Evolutionary conservation across 2,888 invertebrate species (phyloP).

Genomic region (Troides aeacus): DNA sequence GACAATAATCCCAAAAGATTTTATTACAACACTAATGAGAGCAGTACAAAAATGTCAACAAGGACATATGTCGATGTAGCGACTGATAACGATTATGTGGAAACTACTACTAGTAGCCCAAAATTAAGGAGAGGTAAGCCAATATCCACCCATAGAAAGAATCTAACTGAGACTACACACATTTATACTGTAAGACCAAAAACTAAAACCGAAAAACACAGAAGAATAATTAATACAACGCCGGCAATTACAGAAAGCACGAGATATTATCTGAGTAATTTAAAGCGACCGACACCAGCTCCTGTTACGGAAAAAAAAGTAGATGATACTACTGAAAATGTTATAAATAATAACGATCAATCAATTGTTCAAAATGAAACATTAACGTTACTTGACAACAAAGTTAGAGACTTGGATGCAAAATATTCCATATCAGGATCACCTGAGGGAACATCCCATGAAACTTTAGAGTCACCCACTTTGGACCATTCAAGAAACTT

Average conservation of each 20-base stretch:
- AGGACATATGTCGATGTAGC: conserved; percentile 37
- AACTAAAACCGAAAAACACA: conserved; percentile 36
- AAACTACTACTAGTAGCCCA: conserved; percentile 42
- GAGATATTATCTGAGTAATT: conserved; percentile 61
- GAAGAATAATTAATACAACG: conserved; percentile 39
- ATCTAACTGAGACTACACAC: not conserved
- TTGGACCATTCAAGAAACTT: conserved; percentile 40
- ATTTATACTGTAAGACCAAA: conserved; percentile 4
- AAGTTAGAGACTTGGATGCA: conserved; percentile 45
- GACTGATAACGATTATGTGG: conserved; percentile 34
- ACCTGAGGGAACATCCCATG: conserved; percentile 50
- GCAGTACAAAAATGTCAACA: conserved; percentile 42
- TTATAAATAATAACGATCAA: conserved; percentile 10
- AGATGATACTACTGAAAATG: conserved; percentile 50
- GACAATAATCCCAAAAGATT: conserved; percentile 46
- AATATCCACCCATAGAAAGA: not conserved
- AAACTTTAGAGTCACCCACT: conserved; percentile 70
- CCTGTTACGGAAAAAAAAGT: conserved; percentile 39
- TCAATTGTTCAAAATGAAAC: conserved; percentile 5
- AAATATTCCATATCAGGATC: conserved; percentile 49
- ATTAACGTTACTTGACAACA: conserved; percentile 42
- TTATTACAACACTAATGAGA: conserved; percentile 47
- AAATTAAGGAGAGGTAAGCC: conserved; percentile 44
- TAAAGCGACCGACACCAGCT: conserved; percentile 58
- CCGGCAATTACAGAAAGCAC: conserved; percentile 42